phyloP scores from a whole-genome alignment of 2,797 vertebrate genomes.

The Kryptolebias ocellatus region DNA sequence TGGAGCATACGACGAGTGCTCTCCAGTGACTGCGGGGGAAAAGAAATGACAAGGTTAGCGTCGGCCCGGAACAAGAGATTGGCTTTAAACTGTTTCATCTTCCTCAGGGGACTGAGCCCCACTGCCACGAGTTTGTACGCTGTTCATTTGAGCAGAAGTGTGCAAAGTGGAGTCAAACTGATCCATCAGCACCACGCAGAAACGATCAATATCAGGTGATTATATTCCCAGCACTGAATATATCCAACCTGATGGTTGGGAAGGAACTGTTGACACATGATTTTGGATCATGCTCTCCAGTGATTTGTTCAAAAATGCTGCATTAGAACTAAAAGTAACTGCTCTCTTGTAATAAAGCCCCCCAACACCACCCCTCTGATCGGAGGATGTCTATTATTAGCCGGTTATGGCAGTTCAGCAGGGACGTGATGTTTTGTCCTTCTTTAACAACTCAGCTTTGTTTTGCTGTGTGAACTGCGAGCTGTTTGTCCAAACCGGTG shows the following conservation, averaged over 20 bases:
- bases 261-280: neutral
- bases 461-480: no score
- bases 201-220: slow-evolving; percentile 11
- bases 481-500: no score
- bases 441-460: no score
- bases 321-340: slow-evolving; percentile 12
- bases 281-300: neutral
- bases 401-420: no score
- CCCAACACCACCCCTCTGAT: no score
- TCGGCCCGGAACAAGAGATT: slow-evolving; percentile 1
- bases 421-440: no score
- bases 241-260: neutral
- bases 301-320: neutral
- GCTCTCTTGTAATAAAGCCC: neutral
- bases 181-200: slow-evolving; percentile 33
- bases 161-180: slow-evolving; percentile 38
- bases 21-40: slow-evolving; percentile 90
- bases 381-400: no score
- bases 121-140: neutral
- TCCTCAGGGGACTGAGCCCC: neutral
- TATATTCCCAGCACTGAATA: neutral
- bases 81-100: neutral
- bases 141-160: slow-evolving; percentile 8
- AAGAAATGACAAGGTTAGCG: slow-evolving; percentile 31
- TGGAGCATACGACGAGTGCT: slow-evolving; percentile 99